Percentiles rank a stretch among this genome's conserved stretches.
phyloP scores from a whole-genome alignment of 2,113 vertebrate species.

The Melanerpes aurifrons region DNA sequence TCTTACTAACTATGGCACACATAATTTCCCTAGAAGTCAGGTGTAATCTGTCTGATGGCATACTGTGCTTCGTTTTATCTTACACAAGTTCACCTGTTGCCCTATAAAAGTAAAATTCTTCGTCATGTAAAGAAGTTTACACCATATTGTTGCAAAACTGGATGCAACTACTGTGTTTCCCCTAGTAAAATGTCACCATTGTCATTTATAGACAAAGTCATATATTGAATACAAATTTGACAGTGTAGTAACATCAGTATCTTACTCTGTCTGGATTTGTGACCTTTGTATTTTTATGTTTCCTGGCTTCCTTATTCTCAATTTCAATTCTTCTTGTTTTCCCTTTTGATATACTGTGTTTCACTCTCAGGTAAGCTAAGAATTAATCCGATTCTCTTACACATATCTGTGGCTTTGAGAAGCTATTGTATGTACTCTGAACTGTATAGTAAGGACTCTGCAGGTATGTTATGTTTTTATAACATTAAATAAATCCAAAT shows the following conservation, averaged over 20 bases:
- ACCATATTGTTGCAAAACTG: background rate
- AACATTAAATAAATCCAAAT: background rate
- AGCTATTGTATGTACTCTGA: background rate
- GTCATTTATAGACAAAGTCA: background rate
- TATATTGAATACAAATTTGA: background rate
- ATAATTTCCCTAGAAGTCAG: background rate
- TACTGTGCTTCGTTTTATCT: background rate
- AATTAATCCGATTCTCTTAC: background rate
- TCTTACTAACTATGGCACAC: background rate
- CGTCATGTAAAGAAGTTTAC: background rate
- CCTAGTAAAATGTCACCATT: background rate
- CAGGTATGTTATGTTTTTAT: background rate
- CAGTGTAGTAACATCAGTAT: background rate
- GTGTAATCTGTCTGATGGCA: background rate
- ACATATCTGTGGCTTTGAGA: background rate
- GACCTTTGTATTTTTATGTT: background rate
- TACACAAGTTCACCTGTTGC: background rate
- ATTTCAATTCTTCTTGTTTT: background rate
- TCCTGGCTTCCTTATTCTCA: background rate
- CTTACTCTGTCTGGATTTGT: background rate
- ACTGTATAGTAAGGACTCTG: background rate
- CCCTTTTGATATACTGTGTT: background rate
- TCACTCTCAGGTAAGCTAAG: background rate
- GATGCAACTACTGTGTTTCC: background rate
- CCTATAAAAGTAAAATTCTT: background rate